Base-by-base conservation (phyloP, 2,888 invertebrate genomes). In the Macrophya alboannulata region DNA sequence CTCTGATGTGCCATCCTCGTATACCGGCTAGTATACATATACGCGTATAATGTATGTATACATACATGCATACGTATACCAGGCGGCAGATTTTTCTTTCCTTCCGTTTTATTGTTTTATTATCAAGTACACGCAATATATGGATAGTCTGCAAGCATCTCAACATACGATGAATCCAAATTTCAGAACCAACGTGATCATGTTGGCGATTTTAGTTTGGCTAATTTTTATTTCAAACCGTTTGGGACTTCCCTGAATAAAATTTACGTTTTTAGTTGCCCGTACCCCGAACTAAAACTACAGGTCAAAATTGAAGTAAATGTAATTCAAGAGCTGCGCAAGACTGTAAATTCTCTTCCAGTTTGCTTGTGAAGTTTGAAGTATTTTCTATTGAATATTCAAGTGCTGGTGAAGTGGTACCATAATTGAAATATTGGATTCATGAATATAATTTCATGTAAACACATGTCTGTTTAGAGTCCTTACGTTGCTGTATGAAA, bases 1-100 rank as follows among this genome's bases (percentile, higher is more conserved):
- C 87, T 85, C 87, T 86, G 88, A 90, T 89, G 89, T 89, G 90
- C 89, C 31, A 71, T 65, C 83, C 10, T 83, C 31, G 37, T 59
- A 10, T 83, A 25, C 68, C 45, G n/a, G 43, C 72, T 25, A 43
- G 21, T 43, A 45, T 45, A 43, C 43, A 37, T n/a, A n/a, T n/a
- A n/a, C n/a, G n/a, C n/a, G n/a, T n/a, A n/a, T n/a, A n/a, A n/a
- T n/a, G n/a, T 17, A 74, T 40, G n/a, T 79, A 59, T 68, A 83
- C 15, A 21, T 68, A n/a, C n/a, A 21, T 2, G 62, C 25, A 43
- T 62, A 21, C 37, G 51, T n/a, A 31, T 31, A 43, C 37, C 21
- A 21, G 5, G n/a, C 31, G 21, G 45, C 25, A 59, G 9, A 51
- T 51, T 77, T 77, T 62, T 25, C 62, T 81, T 81, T n/a, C 6